These are phyloP conservation scores for Chloromyia formosa DNA, from an alignment of 2,888 invertebrate genomes.

Conservation along the genomic window DNA sequence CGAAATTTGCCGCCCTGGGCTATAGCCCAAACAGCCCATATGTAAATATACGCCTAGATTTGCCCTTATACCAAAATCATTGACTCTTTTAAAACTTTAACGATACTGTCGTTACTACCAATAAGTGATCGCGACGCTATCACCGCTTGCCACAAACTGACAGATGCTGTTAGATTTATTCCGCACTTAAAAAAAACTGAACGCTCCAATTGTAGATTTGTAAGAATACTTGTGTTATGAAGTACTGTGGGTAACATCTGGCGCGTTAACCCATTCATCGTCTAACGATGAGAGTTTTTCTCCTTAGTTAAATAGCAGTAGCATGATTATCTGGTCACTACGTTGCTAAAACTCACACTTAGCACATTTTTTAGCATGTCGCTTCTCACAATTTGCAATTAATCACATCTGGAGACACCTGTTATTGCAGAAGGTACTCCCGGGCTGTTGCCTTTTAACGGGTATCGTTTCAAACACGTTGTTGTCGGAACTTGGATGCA, in stretches of 20 bases:
- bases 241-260: not conserved
- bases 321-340: conserved; percentile 21
- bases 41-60: too few relatives aligned
- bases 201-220: too few relatives aligned
- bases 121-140: too few relatives aligned
- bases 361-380: conserved; percentile 27
- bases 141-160: too few relatives aligned
- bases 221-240: not conserved
- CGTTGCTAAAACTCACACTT: not conserved
- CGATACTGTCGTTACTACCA: too few relatives aligned
- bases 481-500: conserved; percentile 22
- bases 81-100: too few relatives aligned
- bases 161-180: too few relatives aligned
- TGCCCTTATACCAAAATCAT: too few relatives aligned
- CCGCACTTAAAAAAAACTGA: too few relatives aligned
- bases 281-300: conserved; percentile 23
- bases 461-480: conserved; percentile 8
- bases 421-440: conserved; percentile 1
- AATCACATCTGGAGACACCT: conserved; percentile 39
- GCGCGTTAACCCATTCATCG: not conserved
- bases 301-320: not conserved
- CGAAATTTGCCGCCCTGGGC: too few relatives aligned
- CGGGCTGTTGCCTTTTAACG: conserved; percentile 17
- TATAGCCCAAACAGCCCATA: too few relatives aligned
- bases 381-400: conserved; percentile 41